Conservation (phyloP, 2,113 vertebrate genomes). For the Columba livia region DNA sequence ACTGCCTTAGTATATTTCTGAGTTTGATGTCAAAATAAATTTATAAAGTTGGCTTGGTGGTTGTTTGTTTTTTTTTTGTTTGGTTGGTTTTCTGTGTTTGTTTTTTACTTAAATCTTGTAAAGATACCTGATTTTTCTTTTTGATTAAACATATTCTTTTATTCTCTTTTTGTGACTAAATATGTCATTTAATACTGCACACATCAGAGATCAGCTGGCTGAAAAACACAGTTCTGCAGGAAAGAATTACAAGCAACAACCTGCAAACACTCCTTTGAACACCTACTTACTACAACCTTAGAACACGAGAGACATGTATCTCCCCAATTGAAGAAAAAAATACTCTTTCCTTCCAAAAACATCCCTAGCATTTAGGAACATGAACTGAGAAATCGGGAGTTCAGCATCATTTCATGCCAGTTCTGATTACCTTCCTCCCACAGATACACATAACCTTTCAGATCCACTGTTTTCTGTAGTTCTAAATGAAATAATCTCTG, state of each 20-base stretch:
- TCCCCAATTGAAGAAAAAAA: not conserved
- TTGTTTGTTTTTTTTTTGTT: not conserved
- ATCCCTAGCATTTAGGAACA: not conserved
- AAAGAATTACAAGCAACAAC: not conserved
- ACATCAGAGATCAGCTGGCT: not conserved
- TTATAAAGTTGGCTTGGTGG: not conserved
- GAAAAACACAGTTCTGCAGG: not conserved
- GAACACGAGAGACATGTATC: not conserved
- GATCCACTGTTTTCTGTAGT: not conserved
- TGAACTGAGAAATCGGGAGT: not conserved
- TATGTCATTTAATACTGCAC: not conserved
- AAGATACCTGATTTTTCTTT: not conserved
- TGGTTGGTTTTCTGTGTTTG: too few relatives aligned
- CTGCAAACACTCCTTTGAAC: not conserved
- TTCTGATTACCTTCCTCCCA: not conserved
- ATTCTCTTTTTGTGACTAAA: not conserved
- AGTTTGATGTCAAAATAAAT: not conserved
- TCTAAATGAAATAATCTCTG: not conserved
- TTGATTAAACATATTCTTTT: not conserved
- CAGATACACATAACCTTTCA: not conserved
- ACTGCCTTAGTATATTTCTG: not conserved
- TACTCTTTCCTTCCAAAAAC: not conserved
- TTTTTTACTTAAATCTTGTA: not conserved
- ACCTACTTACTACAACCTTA: not conserved
- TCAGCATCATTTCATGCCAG: not conserved